Base-by-base conservation (phyloP, 2,797 vertebrate genomes). In the Lycodopsis pacificus region DNA sequence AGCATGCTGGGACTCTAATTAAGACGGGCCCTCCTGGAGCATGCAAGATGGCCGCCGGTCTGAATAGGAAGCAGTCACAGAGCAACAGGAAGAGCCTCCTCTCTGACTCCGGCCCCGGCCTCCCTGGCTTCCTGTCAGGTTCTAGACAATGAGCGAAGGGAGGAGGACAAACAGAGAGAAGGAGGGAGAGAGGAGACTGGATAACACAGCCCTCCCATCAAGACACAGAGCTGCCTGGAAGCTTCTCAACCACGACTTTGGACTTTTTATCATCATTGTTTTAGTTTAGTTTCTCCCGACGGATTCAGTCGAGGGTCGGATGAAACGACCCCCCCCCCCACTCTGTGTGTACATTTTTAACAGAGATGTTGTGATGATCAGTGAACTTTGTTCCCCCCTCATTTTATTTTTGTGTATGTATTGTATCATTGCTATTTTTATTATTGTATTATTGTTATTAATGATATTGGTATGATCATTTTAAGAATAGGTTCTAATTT, bases 401-500 rank as follows among this genome's bases (percentile, higher is more conserved):
- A 19, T 17, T 15, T 51, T 51, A 12, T 22, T 79, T 88, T 73
- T 88, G 81, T 95, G 93, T 95, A 95, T 94, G 94, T 96, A 95
- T 94, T 95, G 91, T 95, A 95, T 95, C 93, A 94, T 95, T 94
- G 93, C 91, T 94, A 90, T 95, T 95, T 94, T 95, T 93, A 91
- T 94, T 93, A 91, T 93, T 90, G 81, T 92, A 90, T 90, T 91
- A 89, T 94, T 94, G 89, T 93, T 95, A 93, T 93, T 92, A 92
- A 94, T 93, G 84, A 92, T 94, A 93, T 93, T 95, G 91, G 79
- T 93, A 90, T 92, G 89, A 90, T 93, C 70, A 86, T 90, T 91
- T 94, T 89, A 88, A 89, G 69, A 82, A 89, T 91, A 79, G 83
- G 87, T 88, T 91, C 74, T 81, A 77, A 84, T 88, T 91, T 81